Conservation (phyloP, 2,797 vertebrate genomes). For the Nyctalus aviator region DNA sequence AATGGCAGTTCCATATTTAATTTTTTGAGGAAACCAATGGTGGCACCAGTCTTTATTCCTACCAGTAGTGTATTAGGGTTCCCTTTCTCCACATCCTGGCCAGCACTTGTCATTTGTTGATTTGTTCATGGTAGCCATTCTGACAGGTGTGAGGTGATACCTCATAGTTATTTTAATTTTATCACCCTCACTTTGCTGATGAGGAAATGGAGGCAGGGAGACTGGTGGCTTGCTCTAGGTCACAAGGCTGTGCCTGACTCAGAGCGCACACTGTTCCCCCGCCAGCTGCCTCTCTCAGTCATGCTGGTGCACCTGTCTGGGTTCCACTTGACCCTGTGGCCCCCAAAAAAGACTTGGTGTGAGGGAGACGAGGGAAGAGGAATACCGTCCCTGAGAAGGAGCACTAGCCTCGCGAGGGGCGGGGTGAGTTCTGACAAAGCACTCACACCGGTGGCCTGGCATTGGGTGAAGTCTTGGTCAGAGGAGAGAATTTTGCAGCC, state of each 20-base stretch:
- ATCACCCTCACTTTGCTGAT: background rate
- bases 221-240: too few relatives aligned
- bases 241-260: background rate
- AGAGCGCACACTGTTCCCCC: rapidly evolving
- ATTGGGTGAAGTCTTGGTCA: background rate
- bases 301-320: background rate
- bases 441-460: rapidly evolving
- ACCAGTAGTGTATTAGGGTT: too few relatives aligned
- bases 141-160: too few relatives aligned
- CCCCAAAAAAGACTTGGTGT: background rate
- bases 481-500: background rate
- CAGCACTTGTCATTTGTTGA: too few relatives aligned
- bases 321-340: background rate
- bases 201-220: background rate
- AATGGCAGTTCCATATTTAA: too few relatives aligned
- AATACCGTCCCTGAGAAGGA: background rate
- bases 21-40: too few relatives aligned
- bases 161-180: too few relatives aligned
- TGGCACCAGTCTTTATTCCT: too few relatives aligned
- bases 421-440: background rate
- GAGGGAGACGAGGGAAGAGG: background rate
- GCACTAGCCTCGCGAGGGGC: rapidly evolving
- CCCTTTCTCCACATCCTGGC: too few relatives aligned
- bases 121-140: too few relatives aligned
- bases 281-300: background rate